Conservation (phyloP, 2,888 invertebrate species). For the Apomyelois bistriatella region DNA sequence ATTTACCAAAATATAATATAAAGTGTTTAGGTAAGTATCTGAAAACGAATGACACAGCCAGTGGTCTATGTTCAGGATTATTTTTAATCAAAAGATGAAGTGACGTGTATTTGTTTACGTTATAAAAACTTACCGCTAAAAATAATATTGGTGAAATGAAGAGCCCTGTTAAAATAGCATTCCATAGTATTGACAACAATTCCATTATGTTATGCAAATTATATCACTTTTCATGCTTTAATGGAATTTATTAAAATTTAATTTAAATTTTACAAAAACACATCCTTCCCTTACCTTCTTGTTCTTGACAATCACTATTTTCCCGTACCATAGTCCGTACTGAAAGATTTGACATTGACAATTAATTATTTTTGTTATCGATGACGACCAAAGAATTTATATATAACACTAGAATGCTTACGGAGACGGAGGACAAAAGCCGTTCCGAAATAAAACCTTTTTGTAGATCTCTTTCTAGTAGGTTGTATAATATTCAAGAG, state of each 20-base stretch:
- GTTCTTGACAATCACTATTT: not conserved
- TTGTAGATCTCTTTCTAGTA: too few relatives aligned
- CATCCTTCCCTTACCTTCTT: not conserved
- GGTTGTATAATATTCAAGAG: too few relatives aligned
- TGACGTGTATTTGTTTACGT: constrained; percentile 7
- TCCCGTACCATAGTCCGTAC: not conserved
- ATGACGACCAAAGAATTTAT: too few relatives aligned
- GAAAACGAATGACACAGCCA: too few relatives aligned
- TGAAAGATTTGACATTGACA: too few relatives aligned
- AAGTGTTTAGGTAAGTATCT: too few relatives aligned
- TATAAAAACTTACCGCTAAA: constrained; percentile 11
- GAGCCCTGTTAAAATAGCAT: constrained; percentile 11
- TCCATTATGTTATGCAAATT: constrained; percentile 11
- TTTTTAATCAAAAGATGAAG: not conserved
- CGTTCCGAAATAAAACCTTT: too few relatives aligned
- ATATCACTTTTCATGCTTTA: not conserved
- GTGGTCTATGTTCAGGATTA: too few relatives aligned
- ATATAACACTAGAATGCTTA: too few relatives aligned
- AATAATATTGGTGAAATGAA: constrained; percentile 3
- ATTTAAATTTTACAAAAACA: not conserved
- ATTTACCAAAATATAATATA: too few relatives aligned
- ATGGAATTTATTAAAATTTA: not conserved
- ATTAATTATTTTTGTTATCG: too few relatives aligned
- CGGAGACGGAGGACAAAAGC: too few relatives aligned
- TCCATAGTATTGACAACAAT: constrained; percentile 11